These are phyloP conservation scores for Planiliza haematocheilus DNA, from an alignment of 2,113 vertebrate species.

Conservation along the genomic window DNA sequence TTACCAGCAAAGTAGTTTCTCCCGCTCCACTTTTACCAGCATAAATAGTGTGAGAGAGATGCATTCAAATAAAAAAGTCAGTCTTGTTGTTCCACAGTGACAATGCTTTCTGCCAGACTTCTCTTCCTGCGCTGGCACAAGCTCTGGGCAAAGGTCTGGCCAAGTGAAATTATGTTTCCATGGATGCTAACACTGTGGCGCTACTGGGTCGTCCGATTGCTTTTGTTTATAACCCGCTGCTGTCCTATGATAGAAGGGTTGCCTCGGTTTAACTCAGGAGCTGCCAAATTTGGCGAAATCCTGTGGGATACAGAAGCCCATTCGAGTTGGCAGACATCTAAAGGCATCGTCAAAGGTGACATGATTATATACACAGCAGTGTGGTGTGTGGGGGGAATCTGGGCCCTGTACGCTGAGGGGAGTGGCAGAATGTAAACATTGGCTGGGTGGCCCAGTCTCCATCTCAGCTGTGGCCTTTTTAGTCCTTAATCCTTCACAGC, in stretches of 20 bases:
- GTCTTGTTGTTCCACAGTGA: neutral
- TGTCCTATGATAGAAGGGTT: constrained; percentile 43
- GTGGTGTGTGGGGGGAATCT: constrained; percentile 50
- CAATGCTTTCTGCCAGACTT: neutral
- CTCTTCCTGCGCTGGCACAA: neutral
- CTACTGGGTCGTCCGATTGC: constrained; percentile 13
- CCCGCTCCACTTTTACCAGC: neutral
- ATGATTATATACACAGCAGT: constrained; percentile 69
- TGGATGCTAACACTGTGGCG: constrained; percentile 40
- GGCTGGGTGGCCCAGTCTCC: constrained; percentile 68
- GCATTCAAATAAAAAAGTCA: neutral
- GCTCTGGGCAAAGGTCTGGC: constrained; percentile 19
- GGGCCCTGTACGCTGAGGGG: constrained; percentile 31
- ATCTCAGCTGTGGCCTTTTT: constrained; percentile 59
- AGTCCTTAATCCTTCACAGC: constrained; percentile 35
- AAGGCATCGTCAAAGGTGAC: constrained; percentile 66
- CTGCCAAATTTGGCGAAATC: constrained; percentile 68
- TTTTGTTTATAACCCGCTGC: constrained; percentile 52
- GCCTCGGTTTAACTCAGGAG: constrained; percentile 25
- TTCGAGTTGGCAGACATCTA: constrained; percentile 48
- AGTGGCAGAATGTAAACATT: constrained; percentile 71
- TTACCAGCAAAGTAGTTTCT: neutral
- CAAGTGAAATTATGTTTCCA: constrained; percentile 27
- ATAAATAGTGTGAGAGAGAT: neutral
- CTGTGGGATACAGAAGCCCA: constrained; percentile 40